Evolutionary conservation across 2,113 vertebrate species (phyloP), one percentile per base, ranked within the genome.

Genomic region (Hippocampus mohnikei): DNA sequence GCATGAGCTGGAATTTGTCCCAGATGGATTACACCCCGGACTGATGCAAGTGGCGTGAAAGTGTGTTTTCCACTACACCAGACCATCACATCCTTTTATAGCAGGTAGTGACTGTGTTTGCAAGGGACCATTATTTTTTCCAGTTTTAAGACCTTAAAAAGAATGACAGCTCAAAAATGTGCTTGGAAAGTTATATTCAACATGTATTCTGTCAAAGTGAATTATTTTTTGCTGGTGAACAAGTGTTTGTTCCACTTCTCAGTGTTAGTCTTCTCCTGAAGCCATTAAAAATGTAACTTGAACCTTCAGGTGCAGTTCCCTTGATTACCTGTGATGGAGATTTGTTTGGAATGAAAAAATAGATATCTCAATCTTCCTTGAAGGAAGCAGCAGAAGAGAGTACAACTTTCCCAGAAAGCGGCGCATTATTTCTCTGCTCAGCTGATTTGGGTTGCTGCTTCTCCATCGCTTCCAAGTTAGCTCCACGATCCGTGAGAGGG

Each of bases 401-500:
- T 16, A 59, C 13, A 1, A 8, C 15, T 16, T 59, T 29, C 25
- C 15, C 58, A 29, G 55, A 29, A 59, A 59, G 21, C 5, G 25
- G 8, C 11, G 0, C 33, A 62, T 62, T 20, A n/a, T 42, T 44
- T 64, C 62, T 64, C 41, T 23, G 40, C 21, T 59, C 40, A 41
- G 37, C 37, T 41, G 61, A 63, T 16, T 59, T 27, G 15, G 58
- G 58, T 59, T 5, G 15, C 13, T 33, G 59, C 48, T 27, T 73
- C 63, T 37, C 25, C 37, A 23, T 61, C 18, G 61, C 9, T 33
- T 68, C 48, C 62, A 75, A 59, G 69, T 80, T 55, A 44, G 55
- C 44, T 59, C 23, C 27, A 70, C 58, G 41, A 83, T 25, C 69
- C 74, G 61, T 67, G 53, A 42, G 50, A 50, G 79, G 74, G 79